Evolutionary conservation across 2,797 vertebrate genomes (phyloP).

Genomic region (Acestrorhynchus altus): DNA sequence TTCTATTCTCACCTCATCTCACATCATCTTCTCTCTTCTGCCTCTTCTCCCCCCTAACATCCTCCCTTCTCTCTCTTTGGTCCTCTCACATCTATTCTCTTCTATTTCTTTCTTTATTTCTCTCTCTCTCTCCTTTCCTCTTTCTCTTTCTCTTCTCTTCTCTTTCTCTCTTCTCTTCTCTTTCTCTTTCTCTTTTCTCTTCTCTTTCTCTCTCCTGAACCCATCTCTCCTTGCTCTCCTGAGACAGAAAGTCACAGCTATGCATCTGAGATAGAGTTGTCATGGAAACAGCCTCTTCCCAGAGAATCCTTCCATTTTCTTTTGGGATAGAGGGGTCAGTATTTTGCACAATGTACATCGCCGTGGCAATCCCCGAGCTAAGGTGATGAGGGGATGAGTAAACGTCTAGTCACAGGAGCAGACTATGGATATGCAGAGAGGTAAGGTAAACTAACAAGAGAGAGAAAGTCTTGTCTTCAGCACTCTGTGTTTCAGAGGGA

Average conservation of each 20-base stretch:
- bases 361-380: conserved; percentile 24
- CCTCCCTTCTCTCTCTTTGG: conserved; percentile 53
- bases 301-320: conserved; percentile 61
- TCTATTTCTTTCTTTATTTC: conserved; percentile 64
- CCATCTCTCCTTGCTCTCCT: not conserved
- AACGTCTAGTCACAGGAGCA: conserved; percentile 50
- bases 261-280: conserved; percentile 35
- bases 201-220: conserved; percentile 60
- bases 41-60: not conserved
- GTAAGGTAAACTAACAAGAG: not conserved
- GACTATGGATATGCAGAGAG: not conserved
- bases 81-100: conserved; percentile 67
- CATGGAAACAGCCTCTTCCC: conserved; percentile 45
- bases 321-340: conserved; percentile 45
- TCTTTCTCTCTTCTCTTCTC: conserved; percentile 45
- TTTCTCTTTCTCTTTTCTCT: conserved; percentile 51
- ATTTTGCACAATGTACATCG: not conserved
- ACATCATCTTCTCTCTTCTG: not conserved
- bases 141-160: not conserved
- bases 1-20: conserved; percentile 63
- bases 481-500: conserved; percentile 32
- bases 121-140: not conserved
- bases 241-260: too few relatives aligned
- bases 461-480: conserved; percentile 41
- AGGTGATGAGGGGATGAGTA: conserved; percentile 57